Percentiles rank a stretch among this genome's conserved stretches.
These are phyloP conservation scores for Drosophila saltans DNA, from an alignment of 1,140 invertebrate genomes.

Conservation along the genomic window DNA sequence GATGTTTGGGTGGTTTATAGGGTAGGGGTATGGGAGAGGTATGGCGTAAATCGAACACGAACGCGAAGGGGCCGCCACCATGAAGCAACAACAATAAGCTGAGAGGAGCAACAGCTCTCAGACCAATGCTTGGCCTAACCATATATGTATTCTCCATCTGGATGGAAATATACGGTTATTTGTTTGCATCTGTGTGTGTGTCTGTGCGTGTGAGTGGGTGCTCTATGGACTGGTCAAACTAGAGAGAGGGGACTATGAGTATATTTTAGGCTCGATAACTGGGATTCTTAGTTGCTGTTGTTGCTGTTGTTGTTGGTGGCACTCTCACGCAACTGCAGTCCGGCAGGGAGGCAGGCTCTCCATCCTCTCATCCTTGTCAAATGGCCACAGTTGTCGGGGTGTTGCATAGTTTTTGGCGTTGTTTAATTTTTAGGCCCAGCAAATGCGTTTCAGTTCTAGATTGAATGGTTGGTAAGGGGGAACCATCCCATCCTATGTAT, in stretches of 20 bases:
- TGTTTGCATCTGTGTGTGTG: background rate
- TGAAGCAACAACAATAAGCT: slow-evolving; percentile 34
- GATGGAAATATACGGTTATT: no score
- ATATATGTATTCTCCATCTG: background rate
- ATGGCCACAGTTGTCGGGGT: slow-evolving; percentile 10
- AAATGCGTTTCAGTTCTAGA: slow-evolving; percentile 71
- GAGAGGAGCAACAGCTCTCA: slow-evolving; percentile 61
- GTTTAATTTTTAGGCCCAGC: slow-evolving; percentile 79
- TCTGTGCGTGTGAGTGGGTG: slow-evolving; percentile 15
- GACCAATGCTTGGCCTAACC: slow-evolving; percentile 19
- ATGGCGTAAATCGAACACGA: slow-evolving; percentile 50
- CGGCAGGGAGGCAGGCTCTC: background rate
- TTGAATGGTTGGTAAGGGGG: slow-evolving; percentile 37
- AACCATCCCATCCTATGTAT: background rate
- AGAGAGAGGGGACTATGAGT: slow-evolving; percentile 46
- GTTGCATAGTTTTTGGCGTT: slow-evolving; percentile 77
- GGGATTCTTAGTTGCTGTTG: slow-evolving; percentile 37
- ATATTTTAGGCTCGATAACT: slow-evolving; percentile 53
- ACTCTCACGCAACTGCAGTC: slow-evolving; percentile 6
- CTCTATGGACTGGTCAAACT: slow-evolving; percentile 31
- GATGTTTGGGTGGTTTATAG: background rate
- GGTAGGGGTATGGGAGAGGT: background rate
- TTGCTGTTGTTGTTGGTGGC: slow-evolving; percentile 1
- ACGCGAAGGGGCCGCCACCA: slow-evolving; percentile 32
- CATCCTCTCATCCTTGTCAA: background rate